phyloP scores from a whole-genome alignment of 2,888 invertebrate genomes.

The Stegana nigrithorax region DNA sequence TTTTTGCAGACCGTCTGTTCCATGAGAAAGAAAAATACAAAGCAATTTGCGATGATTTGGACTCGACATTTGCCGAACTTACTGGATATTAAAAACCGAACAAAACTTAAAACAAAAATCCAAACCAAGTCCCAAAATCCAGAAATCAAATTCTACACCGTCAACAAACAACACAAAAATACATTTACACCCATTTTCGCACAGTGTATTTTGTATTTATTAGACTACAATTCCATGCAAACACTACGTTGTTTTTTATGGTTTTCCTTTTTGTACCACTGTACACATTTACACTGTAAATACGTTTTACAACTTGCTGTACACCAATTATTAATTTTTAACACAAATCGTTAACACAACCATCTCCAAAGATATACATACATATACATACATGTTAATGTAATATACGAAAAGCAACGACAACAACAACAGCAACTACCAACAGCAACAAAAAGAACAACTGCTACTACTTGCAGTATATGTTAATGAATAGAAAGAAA shows the following conservation, averaged over 20 bases:
- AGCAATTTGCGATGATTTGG: constrained; percentile 97
- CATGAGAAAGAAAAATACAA: constrained; percentile 90
- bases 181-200: not conserved
- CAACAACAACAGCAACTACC: not conserved
- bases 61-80: constrained; percentile 96
- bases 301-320: constrained; percentile 37
- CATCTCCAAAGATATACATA: not conserved
- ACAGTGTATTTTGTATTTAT: too few relatives aligned
- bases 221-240: too few relatives aligned
- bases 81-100: constrained; percentile 88
- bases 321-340: not conserved
- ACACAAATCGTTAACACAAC: not conserved
- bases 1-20: constrained; percentile 84
- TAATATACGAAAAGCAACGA: not conserved
- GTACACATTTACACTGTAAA: constrained; percentile 50
- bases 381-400: constrained; percentile 8
- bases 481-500: not conserved
- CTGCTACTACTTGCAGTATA: constrained; percentile 6
- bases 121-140: constrained; percentile 17
- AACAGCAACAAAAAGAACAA: not conserved
- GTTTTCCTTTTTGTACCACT: constrained; percentile 8
- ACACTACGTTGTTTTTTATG: not conserved
- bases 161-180: not conserved
- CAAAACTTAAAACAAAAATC: constrained; percentile 57
- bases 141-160: not conserved